Conservation (phyloP, 1,140 invertebrate species). For the Sipha flava region DNA sequence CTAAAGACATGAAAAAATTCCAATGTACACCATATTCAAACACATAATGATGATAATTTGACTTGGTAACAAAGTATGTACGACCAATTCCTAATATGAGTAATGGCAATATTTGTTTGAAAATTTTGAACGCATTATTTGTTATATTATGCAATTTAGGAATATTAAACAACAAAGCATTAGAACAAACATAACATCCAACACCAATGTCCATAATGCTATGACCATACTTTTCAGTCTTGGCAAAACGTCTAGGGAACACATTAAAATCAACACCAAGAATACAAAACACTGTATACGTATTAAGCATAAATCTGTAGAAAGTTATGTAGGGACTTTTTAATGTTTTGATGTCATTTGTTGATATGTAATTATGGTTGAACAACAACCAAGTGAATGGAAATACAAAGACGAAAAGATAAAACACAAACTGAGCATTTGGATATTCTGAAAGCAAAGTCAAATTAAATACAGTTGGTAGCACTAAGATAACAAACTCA, state of each 20-base stretch:
- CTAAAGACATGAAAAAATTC: constrained; percentile 94
- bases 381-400: background rate
- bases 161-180: constrained; percentile 66
- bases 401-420: background rate
- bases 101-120: constrained; percentile 46
- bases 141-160: constrained; percentile 36
- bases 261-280: constrained; percentile 84
- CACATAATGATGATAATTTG: constrained; percentile 76
- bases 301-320: constrained; percentile 59
- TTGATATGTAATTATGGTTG: constrained; percentile 33
- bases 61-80: constrained; percentile 52
- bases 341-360: constrained; percentile 38
- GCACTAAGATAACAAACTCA: background rate
- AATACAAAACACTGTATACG: constrained; percentile 73
- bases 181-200: constrained; percentile 77
- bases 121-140: background rate
- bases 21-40: constrained; percentile 92
- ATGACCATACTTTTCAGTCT: constrained; percentile 78
- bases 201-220: constrained; percentile 93
- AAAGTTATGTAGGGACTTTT: constrained; percentile 54
- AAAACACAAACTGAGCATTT: background rate
- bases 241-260: constrained; percentile 76
- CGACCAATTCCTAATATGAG: constrained; percentile 63
- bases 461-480: background rate
- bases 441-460: background rate